Evolutionary conservation across 2,797 vertebrate species (phyloP), one percentile per base, ranked within the genome.

Genomic region (Galagoides demidoff): DNA sequence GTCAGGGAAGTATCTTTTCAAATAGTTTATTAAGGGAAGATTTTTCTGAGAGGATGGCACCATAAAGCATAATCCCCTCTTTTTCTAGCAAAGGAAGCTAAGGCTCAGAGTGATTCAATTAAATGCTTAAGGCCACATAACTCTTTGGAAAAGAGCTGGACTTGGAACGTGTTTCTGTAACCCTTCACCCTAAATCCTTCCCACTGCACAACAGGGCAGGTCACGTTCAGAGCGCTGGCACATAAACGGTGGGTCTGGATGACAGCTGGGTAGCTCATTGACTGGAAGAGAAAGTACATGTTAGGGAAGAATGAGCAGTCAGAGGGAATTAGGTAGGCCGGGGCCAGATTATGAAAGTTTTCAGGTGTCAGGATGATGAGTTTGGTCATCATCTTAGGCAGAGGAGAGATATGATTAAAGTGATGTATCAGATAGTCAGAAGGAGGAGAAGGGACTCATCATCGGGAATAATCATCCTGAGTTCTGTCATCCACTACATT

Each of bases 291-390:
- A 79, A 92, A 82, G 34, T 39, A 84, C 61, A 16, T 52, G 81
- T 79, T 61, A 85, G 14, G 81, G 79, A 94, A 64, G 52, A 43
- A 81, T 78, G 66, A 37, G 77, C 84, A 95, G 55, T 95, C 95
- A 91, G 71, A 85, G 63, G 81, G 90, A 94, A 94, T 88, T 79
- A 94, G 89, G 90, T 94, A 86, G 83, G 63, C n/a, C 17, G 78
- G 71, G 79, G 73, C 79, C 73, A 92, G 96, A 77, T 93, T 95
- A 94, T 91, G 84, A 94, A 95, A 88, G 87, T 94, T 94, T 93
- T 92, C 49, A 59, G 76, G 64, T 94, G 97, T 97, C 97, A 97
- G 68, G 89, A 96, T 97, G 97, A 98, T 96, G 92, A 95, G 96
- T 96, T 96, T 89, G 95, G 84, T 96, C 96, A 96, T 97, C 95